Base-by-base conservation (phyloP, 1,140 invertebrate genomes). In the Ridgeia piscesae region DNA sequence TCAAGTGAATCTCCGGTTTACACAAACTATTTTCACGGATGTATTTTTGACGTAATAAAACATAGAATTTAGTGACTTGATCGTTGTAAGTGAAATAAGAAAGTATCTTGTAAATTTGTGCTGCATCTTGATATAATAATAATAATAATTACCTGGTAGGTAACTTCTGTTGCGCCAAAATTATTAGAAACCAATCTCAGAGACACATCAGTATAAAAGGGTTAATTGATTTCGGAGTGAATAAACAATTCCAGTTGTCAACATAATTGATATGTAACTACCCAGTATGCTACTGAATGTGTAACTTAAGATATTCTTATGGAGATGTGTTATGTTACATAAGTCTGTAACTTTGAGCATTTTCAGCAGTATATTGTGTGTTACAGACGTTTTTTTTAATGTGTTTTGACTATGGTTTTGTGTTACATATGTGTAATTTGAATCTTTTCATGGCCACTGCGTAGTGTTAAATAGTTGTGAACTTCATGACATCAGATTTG, bases 391-490 rank as follows among this genome's bases (percentile, higher is more conserved):
- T 99, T 95, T 8, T 97, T 99, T 99, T 95, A 97, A 98, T 93
- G 95, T 97, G 14, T 98, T 98, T 27, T 99, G 34, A 14, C 48
- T 21, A 50, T 14, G 9, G 48, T 50, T 50, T 8, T 50, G 48
- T 50, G 48, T 50, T 50, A 50, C 48, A 50, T 8, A 50, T 11
- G 48, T 50, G 98, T 98, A 92, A n/a, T n/a, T n/a, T n/a, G 98
- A 99, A 94, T 99, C 98, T 95, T 98, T 98, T 91, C 98, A 99
- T 96, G 99, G 99, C 0, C 97, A 97, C 94, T 99, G 99, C 95
- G 98, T 99, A 8, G 8, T 50, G 50, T 98, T 98, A 92, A 98
- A 98, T 94, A 97, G 97, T 0, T 99, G 99, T 95, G 48, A 97
- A 91, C 99, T 99, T 95, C 97, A 98, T 93, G 95, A 97, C 11